Evolutionary conservation across 2,113 vertebrate species (phyloP).

Genomic region (Hyperopisus bebe): DNA sequence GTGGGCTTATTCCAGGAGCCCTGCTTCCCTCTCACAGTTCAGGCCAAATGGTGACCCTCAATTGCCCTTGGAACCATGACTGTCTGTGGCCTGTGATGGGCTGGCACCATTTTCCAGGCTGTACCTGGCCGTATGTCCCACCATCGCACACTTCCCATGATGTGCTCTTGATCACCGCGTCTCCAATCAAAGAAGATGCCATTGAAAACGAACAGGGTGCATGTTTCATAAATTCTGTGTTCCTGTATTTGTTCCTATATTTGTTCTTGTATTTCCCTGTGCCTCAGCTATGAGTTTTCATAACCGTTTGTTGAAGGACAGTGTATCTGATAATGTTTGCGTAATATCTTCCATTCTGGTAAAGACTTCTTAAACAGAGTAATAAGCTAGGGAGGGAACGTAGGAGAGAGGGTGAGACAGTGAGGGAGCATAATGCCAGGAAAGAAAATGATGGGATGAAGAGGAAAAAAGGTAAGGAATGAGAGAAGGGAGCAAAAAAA

Average conservation of each 20-base stretch:
- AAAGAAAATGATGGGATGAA: neutral
- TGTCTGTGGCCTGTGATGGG: neutral
- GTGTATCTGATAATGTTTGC: neutral
- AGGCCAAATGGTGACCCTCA: neutral
- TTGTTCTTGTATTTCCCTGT: neutral
- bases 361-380: neutral
- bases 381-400: neutral
- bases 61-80: neutral
- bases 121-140: neutral
- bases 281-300: neutral
- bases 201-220: neutral
- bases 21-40: neutral
- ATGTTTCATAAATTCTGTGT: neutral
- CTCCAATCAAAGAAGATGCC: neutral
- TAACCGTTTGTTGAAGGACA: neutral
- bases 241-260: neutral
- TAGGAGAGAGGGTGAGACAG: neutral
- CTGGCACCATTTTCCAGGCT: neutral
- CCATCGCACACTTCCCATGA: neutral
- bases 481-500: neutral
- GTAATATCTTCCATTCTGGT: neutral
- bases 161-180: neutral
- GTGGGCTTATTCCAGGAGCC: neutral
- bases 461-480: neutral
- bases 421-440: neutral